Conservation (phyloP, 2,888 invertebrate species). For the Pheosia tremula region DNA sequence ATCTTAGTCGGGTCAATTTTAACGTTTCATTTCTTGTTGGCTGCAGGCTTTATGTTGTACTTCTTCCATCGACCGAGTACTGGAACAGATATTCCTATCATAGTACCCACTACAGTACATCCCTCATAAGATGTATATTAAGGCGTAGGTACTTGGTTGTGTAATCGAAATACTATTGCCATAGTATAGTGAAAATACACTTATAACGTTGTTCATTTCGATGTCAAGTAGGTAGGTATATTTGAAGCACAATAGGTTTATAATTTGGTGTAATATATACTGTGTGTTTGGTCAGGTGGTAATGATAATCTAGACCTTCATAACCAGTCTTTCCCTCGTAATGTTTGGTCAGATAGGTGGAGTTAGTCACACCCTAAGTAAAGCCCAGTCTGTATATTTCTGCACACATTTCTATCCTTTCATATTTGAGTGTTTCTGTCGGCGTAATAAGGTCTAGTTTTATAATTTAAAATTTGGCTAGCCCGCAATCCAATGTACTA, state of each 20-base stretch:
- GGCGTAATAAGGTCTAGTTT: too few relatives aligned
- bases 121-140: constrained; percentile 13
- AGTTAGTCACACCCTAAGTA: too few relatives aligned
- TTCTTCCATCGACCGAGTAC: constrained; percentile 88
- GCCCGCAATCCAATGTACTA: too few relatives aligned
- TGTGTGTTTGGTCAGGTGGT: background rate
- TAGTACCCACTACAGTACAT: constrained; percentile 36
- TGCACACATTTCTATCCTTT: too few relatives aligned
- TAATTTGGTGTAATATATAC: background rate
- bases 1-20: constrained; percentile 85
- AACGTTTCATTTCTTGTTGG: constrained; percentile 91
- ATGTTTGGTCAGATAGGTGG: too few relatives aligned
- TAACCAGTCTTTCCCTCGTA: too few relatives aligned
- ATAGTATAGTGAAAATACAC: background rate
- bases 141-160: constrained; percentile 1
- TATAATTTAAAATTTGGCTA: too few relatives aligned
- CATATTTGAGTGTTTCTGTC: too few relatives aligned
- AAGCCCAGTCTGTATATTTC: too few relatives aligned
- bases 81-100: constrained; percentile 17
- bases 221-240: background rate
- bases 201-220: background rate
- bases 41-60: constrained; percentile 93
- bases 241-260: background rate
- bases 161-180: background rate
- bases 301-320: too few relatives aligned